Conservation (phyloP, 1,140 invertebrate genomes). For the Platyscapa corneri region DNA sequence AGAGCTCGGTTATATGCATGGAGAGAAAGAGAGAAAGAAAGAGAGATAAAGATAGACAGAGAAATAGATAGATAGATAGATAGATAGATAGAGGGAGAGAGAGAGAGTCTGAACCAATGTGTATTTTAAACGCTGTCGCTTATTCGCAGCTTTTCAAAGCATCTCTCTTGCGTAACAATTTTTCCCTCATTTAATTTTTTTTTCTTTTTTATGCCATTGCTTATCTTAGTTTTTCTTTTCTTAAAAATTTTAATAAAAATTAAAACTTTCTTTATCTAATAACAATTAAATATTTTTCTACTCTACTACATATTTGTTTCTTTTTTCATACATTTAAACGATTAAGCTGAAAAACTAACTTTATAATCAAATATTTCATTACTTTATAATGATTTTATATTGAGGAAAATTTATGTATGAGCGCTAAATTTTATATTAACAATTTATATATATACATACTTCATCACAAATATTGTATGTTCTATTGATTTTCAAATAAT, state of each 20-base stretch:
- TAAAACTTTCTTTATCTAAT: background rate
- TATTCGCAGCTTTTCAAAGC: slow-evolving; percentile 38
- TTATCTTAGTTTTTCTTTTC: background rate
- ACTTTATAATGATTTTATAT: no score
- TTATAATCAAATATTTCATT: no score
- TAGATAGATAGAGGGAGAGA: slow-evolving; percentile 23
- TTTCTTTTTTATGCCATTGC: background rate
- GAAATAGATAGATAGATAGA: slow-evolving; percentile 42
- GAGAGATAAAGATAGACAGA: slow-evolving; percentile 7
- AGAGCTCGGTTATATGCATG: slow-evolving; percentile 5
- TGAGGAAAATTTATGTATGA: no score
- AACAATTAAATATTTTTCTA: background rate
- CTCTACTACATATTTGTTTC: no score
- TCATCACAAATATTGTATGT: no score
- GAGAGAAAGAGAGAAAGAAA: slow-evolving; percentile 46
- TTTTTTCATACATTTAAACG: no score
- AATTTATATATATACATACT: no score
- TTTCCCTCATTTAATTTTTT: slow-evolving; percentile 46
- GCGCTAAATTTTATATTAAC: no score
- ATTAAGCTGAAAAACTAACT: no score
- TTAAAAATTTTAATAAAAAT: background rate
- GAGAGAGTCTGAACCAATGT: background rate
- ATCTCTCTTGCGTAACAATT: slow-evolving; percentile 62
- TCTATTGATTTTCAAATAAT: no score
- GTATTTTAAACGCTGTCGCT: slow-evolving; percentile 38